Evolutionary conservation across 92 coral and sea anemone genomes (phyloP), one percentile per base, ranked within the genome.

Genomic region (Porites divaricata): DNA sequence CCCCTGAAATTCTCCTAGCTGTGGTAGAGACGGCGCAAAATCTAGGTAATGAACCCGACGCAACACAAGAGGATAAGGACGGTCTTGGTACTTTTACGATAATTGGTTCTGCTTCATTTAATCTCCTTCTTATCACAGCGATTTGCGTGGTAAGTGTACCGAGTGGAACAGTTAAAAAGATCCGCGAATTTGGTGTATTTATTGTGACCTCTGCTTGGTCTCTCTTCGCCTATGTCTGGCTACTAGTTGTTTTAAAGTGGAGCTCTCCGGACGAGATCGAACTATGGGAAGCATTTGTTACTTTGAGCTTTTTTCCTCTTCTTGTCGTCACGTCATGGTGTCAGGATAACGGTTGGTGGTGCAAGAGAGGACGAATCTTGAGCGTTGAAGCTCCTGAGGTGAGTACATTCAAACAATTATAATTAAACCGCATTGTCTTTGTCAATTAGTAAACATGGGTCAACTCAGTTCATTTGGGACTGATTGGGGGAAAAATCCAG

Each of bases 341-440:
- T 69, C 95, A 92, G 70, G 98, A 94, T 45, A 86, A 94, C 51
- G 95, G 98, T 2, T 94, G 98, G 98, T 94, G 98, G 98, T 86
- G 81, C 14, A 85, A 68, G 51, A 78, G 90, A 20, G 89, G 86
- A 0, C 81, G 90, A 75, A 88, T 92, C 3, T 79, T 94, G 17
- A 94, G 87, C 26, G 95, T 94, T n/a, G 98, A 94, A 2, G 68
- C 89, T 1, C 98, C 98, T 1, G 90, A 94, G 88, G 98, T 94
- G 72, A 72, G 93, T 80, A 48, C 62, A 8, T 72, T 69, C 20
- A 57, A 14, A 81, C 51, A 22, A 66, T 51, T 52, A 12, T 25
- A 20, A 17, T 53, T 48, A 69, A 11, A n/a, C 19, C 2, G 35
- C 54, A 28, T 68, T 80, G 85, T 54, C 24, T 20, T 12, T 23